Base-by-base conservation (phyloP, 2,888 invertebrate species). In the Pterostichus madidus region DNA sequence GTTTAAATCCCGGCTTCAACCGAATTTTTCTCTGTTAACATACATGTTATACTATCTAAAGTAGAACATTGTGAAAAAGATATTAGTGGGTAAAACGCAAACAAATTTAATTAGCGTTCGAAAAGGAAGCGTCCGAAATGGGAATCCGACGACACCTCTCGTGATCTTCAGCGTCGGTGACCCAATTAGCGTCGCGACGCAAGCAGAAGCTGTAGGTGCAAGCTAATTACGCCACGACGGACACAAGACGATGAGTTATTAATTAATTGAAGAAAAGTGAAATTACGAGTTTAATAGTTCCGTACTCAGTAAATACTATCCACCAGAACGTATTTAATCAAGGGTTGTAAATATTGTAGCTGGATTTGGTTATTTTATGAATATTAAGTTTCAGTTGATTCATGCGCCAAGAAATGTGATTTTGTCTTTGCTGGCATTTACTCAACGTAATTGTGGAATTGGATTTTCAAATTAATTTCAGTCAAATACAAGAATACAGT, bases 251-350 rank as follows among this genome's bases (percentile, higher is more conserved):
- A 64, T 10, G 32, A 64, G 32, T 64, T 64, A 32, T 32, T 64
- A 64, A 32, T 32, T 64, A 64, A 64, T 64, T 64, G 32, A 13
- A 64, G 64, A 64, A 64, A 64, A 64, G 64, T 64, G 64, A 64
- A 64, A 64, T 64, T 64, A 64, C 64, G n/a, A 35, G 35, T 61
- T 61, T 35, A 61, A 11, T 64, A 35, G 64, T 64, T 64, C 11
- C 35, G 32, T 32, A 32, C n/a, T n/a, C 32, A 2, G 64, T 64
- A 64, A 64, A 64, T 64, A 64, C 32, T 32, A 35, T n/a, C 35
- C 2, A 39, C 39, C 3, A 8, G 1, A 35, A 32, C 32, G 31
- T 64, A 35, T 35, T 64, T 64, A 31, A 64, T 64, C n/a, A 64
- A 64, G n/a, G 35, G 32, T 32, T n/a, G 32, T 13, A 35, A 64